Evolutionary conservation across 2,888 invertebrate genomes (phyloP), one percentile per base, ranked within the genome.

Genomic region (Drosophila conformis): DNA sequence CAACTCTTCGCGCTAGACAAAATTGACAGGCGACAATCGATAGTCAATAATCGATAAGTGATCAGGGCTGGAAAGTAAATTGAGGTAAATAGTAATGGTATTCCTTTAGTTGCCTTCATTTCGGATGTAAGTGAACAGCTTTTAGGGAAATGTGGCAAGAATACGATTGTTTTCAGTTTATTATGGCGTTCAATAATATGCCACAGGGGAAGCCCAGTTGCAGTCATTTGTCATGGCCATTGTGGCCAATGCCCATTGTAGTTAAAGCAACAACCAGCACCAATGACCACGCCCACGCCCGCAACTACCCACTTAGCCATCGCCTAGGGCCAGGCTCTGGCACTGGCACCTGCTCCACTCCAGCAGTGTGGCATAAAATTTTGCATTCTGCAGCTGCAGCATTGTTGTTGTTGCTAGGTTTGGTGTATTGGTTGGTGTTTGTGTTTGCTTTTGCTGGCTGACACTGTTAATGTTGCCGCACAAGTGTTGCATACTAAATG

Each of bases 401-500:
- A 21, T 29, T 60, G 31, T 48, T 58, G 31, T 58, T 42, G 58
- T 48, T 40, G n/a, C 33, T 15, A 18, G 29, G 58, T 38, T 64
- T 36, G 18, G 7, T 65, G 40, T 57, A 29, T 56, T 59, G 62
- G 61, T 61, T 69, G 59, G 67, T 48, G 10, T 80, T 54, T 69
- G 56, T 69, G 73, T 80, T 80, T 70, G 52, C 68, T 57, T 54
- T 46, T 60, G 61, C 62, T 51, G 31, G 59, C 80, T 68, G 67
- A 83, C 80, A 68, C 73, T 83, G 83, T 84, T 75, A 83, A 85
- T 70, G 88, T 69, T 70, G 62, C 78, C 72, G 86, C 70, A 88
- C 83, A 83, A 88, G 72, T 56, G 75, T 62, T 88, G 83, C 83
- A 83, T 83, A 88, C 83, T 40, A 83, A 83, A 83, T 86, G 67